Conservation (phyloP, 2,888 invertebrate genomes). For the Phengaris arion region DNA sequence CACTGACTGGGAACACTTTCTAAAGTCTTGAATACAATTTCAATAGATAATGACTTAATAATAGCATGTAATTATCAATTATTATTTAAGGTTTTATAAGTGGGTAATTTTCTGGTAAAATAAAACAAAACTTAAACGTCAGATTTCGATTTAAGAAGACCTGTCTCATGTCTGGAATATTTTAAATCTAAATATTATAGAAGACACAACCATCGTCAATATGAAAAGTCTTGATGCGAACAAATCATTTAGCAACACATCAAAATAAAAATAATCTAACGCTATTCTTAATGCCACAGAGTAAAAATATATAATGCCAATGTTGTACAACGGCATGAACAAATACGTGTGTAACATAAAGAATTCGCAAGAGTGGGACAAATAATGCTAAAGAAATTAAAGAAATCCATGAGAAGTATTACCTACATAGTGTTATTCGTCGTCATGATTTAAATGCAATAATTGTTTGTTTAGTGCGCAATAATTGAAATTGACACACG, state of each 20-base stretch:
- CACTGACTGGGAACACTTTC: constrained; percentile 36
- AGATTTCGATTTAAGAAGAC: background rate
- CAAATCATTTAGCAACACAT: background rate
- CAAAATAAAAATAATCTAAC: background rate
- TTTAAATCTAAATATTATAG: background rate
- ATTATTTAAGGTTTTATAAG: no score
- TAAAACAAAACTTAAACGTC: background rate
- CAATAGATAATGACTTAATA: constrained; percentile 6
- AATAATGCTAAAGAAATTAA: background rate
- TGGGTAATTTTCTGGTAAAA: background rate
- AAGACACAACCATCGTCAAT: background rate
- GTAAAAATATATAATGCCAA: no score
- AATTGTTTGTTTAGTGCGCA: background rate
- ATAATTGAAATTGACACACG: constrained; percentile 28
- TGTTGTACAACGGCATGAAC: background rate
- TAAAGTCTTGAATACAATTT: constrained; percentile 33
- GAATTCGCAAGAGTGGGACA: background rate
- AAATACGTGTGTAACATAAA: background rate
- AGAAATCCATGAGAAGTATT: background rate
- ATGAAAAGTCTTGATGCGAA: background rate
- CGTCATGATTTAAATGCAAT: background rate
- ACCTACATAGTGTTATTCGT: background rate
- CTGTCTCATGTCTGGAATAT: background rate
- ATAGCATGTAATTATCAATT: background rate
- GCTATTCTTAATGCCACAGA: no score